Percentiles rank a stretch among this genome's conserved stretches.
Evolutionary conservation across 2,797 vertebrate genomes (phyloP).

Genomic region (Alosa sapidissima): DNA sequence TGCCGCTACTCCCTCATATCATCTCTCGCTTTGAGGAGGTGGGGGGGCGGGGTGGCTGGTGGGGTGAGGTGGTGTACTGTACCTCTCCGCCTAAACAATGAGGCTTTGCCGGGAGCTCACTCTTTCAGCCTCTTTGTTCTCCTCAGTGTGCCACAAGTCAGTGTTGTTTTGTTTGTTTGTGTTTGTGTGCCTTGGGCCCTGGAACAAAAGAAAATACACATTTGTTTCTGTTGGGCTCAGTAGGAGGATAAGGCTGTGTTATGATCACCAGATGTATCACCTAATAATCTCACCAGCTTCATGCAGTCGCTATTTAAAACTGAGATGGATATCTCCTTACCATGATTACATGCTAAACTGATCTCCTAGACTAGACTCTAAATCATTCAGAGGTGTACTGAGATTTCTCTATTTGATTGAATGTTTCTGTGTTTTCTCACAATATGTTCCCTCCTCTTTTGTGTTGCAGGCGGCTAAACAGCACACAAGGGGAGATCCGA

Average conservation of each 20-base stretch:
- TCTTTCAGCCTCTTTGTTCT: constrained; percentile 10
- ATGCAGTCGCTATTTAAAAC: background rate
- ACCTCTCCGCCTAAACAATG: constrained; percentile 29
- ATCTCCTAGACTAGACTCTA: background rate
- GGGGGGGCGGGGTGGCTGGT: background rate
- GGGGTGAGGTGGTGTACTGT: constrained; percentile 63
- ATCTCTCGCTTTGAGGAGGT: constrained; percentile 43
- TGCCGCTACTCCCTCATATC: constrained; percentile 47
- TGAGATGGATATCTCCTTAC: background rate
- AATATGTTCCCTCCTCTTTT: constrained; percentile 53
- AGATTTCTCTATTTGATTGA: constrained; percentile 25
- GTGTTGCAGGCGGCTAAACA: constrained; percentile 91
- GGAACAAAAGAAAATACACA: background rate
- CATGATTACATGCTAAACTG: no score
- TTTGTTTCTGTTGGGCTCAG: background rate
- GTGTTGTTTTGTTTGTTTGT: background rate
- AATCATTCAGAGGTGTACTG: background rate
- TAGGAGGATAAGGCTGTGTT: background rate
- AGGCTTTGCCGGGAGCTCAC: background rate
- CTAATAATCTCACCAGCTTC: background rate
- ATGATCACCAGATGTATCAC: background rate
- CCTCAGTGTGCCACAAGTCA: background rate
- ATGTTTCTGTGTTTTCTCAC: constrained; percentile 52
- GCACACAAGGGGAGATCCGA: constrained; percentile 98
- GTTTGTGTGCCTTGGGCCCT: background rate